Conservation (phyloP, 2,888 invertebrate species). For the Cremastinae sp. region DNA sequence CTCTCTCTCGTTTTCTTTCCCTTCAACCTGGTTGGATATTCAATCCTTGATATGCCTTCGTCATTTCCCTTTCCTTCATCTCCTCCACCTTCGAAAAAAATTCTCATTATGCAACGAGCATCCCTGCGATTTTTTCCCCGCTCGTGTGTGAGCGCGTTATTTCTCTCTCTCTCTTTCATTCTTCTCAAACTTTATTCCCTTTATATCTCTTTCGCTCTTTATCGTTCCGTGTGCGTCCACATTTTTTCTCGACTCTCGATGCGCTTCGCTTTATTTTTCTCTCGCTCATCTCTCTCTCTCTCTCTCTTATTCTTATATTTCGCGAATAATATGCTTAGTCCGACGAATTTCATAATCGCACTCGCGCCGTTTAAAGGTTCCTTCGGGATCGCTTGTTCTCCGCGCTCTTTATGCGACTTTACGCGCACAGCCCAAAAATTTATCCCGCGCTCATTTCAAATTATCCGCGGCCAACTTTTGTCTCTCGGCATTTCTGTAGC, state of each 20-base stretch:
- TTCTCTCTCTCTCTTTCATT: constrained; percentile 52
- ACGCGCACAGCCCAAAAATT: too few relatives aligned
- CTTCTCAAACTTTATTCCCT: constrained; percentile 33
- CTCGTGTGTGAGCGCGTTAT: constrained; percentile 7
- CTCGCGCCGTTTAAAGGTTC: neutral
- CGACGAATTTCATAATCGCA: constrained; percentile 51
- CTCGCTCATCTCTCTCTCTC: constrained; percentile 50
- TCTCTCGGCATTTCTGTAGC: too few relatives aligned
- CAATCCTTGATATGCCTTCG: neutral
- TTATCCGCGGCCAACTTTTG: too few relatives aligned
- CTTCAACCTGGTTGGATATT: neutral
- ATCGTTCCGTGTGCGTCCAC: constrained; percentile 1
- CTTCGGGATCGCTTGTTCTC: neutral
- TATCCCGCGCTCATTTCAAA: too few relatives aligned
- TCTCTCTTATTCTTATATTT: constrained; percentile 41
- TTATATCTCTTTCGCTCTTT: neutral
- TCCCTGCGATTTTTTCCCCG: constrained; percentile 9
- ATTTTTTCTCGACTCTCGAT: neutral
- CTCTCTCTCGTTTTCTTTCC: neutral
- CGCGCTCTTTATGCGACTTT: too few relatives aligned
- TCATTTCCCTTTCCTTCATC: neutral
- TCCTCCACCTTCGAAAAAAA: constrained; percentile 19
- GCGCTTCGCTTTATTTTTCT: neutral
- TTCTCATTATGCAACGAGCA: constrained; percentile 37
- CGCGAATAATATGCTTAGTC: constrained; percentile 30